These are phyloP conservation scores for Haplochromis vanheusdeni DNA, from an alignment of 2,113 vertebrate genomes.

Conservation along the genomic window DNA sequence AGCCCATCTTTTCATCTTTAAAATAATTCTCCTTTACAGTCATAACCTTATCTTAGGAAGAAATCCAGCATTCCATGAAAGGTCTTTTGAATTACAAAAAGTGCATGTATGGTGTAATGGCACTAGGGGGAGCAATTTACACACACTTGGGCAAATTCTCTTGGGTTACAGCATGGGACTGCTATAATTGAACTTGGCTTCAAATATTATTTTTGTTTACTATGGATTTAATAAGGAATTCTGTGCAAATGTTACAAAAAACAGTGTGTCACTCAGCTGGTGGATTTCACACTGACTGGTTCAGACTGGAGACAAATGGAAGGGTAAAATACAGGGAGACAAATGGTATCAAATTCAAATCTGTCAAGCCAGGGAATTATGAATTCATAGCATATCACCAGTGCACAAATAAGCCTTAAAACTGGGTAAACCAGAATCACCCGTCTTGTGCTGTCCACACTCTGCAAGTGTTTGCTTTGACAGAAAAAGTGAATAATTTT, in stretches of 20 bases:
- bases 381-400: background rate
- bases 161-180: too few species aligned
- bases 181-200: background rate
- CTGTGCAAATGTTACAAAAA: background rate
- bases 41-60: background rate
- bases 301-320: background rate
- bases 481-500: background rate
- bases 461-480: background rate
- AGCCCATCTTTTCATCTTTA: background rate
- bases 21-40: background rate
- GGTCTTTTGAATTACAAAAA: background rate
- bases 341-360: background rate
- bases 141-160: background rate
- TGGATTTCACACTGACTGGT: background rate
- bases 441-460: background rate
- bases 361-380: background rate
- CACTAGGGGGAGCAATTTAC: slow-evolving; percentile 53
- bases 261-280: background rate
- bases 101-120: background rate
- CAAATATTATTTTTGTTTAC: background rate
- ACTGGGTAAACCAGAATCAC: background rate
- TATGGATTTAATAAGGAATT: background rate
- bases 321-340: background rate
- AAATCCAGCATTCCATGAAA: background rate
- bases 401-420: background rate